phyloP scores from a whole-genome alignment of 1,140 invertebrate genomes.

The Bathynomus jamesi region DNA sequence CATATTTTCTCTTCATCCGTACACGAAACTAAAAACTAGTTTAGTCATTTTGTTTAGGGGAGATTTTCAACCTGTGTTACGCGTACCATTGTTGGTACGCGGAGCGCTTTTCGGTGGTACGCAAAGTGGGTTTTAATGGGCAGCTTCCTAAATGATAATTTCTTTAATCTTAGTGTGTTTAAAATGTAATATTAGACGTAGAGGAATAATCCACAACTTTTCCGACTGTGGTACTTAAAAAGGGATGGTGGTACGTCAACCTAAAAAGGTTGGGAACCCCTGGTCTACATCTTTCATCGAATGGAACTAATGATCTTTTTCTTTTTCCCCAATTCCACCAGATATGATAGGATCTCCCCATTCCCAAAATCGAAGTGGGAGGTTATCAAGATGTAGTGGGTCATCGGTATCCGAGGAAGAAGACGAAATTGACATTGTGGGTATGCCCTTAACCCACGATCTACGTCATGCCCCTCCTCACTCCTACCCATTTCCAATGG shows the following conservation, averaged over 20 bases:
- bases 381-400: neutral
- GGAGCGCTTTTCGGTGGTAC: too few species aligned
- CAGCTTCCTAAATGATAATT: too few species aligned
- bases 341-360: neutral
- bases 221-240: too few species aligned
- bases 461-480: constrained; percentile 15
- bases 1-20: too few species aligned
- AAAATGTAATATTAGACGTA: too few species aligned
- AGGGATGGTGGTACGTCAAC: neutral
- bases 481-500: neutral
- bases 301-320: neutral
- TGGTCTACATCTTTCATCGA: neutral
- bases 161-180: too few species aligned
- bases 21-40: neutral
- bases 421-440: constrained; percentile 36
- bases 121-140: too few species aligned
- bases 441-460: constrained; percentile 14
- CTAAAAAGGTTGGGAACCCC: neutral
- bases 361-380: neutral
- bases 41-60: neutral
- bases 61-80: neutral
- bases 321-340: neutral
- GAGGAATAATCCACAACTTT: too few species aligned
- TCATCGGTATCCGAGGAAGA: constrained; percentile 26
- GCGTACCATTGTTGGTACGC: too few species aligned